These are phyloP conservation scores for Ambastaia sidthimunki DNA, from an alignment of 2,797 vertebrate species.

Conservation along the genomic window DNA sequence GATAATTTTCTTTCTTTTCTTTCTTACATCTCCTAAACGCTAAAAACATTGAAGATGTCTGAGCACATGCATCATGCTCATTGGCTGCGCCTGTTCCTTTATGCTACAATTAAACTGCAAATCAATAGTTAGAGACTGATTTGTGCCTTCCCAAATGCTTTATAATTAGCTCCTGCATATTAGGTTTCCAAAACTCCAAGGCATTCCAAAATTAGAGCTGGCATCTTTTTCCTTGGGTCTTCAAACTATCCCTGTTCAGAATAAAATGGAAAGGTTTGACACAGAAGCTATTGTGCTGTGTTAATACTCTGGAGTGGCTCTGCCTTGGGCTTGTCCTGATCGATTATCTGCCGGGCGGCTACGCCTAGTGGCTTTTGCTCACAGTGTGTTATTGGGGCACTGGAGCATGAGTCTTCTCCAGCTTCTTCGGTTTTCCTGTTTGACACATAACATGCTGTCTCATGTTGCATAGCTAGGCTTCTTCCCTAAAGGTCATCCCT, in stretches of 20 bases:
- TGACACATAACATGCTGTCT: constrained; percentile 10
- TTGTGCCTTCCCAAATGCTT: constrained; percentile 25
- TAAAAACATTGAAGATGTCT: neutral
- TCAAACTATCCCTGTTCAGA: constrained; percentile 1
- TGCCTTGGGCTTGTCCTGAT: neutral
- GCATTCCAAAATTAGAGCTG: constrained; percentile 42
- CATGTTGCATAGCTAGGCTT: constrained; percentile 42
- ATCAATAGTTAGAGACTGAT: constrained; percentile 12
- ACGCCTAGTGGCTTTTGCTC: constrained; percentile 8
- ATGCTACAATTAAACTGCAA: neutral
- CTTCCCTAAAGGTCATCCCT: neutral
- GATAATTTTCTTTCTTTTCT: neutral
- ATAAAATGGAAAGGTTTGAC: constrained; percentile 22
- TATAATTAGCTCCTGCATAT: constrained; percentile 35
- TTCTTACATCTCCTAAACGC: neutral
- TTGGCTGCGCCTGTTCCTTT: neutral
- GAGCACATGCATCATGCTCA: neutral
- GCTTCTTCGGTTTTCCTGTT: constrained; percentile 20
- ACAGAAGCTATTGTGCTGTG: constrained; percentile 18
- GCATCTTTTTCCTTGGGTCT: constrained; percentile 13
- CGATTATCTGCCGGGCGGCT: neutral
- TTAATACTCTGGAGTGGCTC: neutral
- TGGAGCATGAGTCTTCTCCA: neutral
- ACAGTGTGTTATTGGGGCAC: constrained; percentile 24
- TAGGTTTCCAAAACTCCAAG: constrained; percentile 29